A percentile compares a stretch with the other conserved stretches of the same genome.
These are phyloP conservation scores for Alsophila aescularia DNA, from an alignment of 2,888 invertebrate species.

Conservation along the genomic window DNA sequence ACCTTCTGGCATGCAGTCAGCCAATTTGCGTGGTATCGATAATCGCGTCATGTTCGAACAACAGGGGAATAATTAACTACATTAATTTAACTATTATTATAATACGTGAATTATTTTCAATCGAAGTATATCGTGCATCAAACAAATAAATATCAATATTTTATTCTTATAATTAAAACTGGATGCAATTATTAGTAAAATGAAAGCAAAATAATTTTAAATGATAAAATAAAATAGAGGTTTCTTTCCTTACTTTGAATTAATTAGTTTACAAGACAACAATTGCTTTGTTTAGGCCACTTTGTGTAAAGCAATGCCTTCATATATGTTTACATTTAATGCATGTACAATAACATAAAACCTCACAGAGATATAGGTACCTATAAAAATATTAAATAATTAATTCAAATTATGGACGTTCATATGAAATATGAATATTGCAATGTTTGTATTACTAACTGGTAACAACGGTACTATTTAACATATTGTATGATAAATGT, in stretches of 20 bases:
- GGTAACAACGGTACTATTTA: slow-evolving; percentile 73
- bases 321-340: slow-evolving; percentile 18
- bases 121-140: slow-evolving; percentile 34
- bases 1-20: too few species aligned
- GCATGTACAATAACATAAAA: slow-evolving; percentile 16
- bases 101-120: slow-evolving; percentile 33
- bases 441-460: slow-evolving; percentile 58
- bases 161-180: slow-evolving; percentile 26
- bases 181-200: slow-evolving; percentile 22
- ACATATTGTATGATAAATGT: slow-evolving; percentile 42
- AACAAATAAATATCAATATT: slow-evolving; percentile 22
- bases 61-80: slow-evolving; percentile 21
- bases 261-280: slow-evolving; percentile 46
- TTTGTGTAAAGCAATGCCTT: slow-evolving; percentile 31
- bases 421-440: slow-evolving; percentile 30
- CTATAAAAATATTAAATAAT: slow-evolving; percentile 41
- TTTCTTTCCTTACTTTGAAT: slow-evolving; percentile 50
- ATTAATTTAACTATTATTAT: slow-evolving; percentile 31
- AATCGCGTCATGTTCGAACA: slow-evolving; percentile 16
- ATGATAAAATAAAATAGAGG: slow-evolving; percentile 21
- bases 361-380: slow-evolving; percentile 24
- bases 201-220: slow-evolving; percentile 14
- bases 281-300: slow-evolving; percentile 30
- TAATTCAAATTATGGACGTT: slow-evolving; percentile 56
- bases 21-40: background rate